Evolutionary conservation across 2,888 invertebrate genomes (phyloP).

Genomic region (Amphiduros pacificus): DNA sequence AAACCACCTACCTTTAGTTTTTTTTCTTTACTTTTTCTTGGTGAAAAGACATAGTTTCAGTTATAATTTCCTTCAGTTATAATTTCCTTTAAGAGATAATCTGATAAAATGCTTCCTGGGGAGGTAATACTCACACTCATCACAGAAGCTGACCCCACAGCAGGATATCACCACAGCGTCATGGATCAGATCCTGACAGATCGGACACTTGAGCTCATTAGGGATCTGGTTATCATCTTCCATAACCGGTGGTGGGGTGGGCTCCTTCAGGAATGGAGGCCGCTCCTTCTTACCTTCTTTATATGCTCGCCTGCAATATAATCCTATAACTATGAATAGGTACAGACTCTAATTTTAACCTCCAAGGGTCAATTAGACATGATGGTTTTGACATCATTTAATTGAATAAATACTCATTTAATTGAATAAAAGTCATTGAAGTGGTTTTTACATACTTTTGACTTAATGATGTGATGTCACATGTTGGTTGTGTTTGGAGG

Average conservation of each 20-base stretch:
- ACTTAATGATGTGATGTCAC: too few species aligned
- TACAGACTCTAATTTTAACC: too few species aligned
- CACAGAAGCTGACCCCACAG: constrained; percentile 97
- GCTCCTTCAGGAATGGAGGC: constrained; percentile 64
- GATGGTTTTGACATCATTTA: too few species aligned
- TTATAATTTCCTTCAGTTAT: too few species aligned
- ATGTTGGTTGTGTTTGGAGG: too few species aligned
- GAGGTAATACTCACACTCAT: constrained; percentile 78
- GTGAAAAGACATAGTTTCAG: too few species aligned
- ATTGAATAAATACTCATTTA: too few species aligned
- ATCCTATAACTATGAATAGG: too few species aligned
- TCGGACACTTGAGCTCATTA: constrained; percentile 85
- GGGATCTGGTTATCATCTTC: constrained; percentile 69
- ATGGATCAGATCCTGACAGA: constrained; percentile 87
- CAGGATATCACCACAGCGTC: constrained; percentile 98
- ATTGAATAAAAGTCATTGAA: too few species aligned
- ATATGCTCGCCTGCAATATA: constrained; percentile 76
- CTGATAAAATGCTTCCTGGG: neutral
- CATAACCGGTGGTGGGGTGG: constrained; percentile 16
- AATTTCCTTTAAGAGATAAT: neutral
- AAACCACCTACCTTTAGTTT: neutral
- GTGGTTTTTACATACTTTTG: too few species aligned
- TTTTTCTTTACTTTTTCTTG: neutral
- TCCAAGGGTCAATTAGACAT: too few species aligned
- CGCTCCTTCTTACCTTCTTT: constrained; percentile 73